These are phyloP conservation scores for Eupithecia dodoneata DNA, from an alignment of 2,888 invertebrate genomes.

Conservation along the genomic window DNA sequence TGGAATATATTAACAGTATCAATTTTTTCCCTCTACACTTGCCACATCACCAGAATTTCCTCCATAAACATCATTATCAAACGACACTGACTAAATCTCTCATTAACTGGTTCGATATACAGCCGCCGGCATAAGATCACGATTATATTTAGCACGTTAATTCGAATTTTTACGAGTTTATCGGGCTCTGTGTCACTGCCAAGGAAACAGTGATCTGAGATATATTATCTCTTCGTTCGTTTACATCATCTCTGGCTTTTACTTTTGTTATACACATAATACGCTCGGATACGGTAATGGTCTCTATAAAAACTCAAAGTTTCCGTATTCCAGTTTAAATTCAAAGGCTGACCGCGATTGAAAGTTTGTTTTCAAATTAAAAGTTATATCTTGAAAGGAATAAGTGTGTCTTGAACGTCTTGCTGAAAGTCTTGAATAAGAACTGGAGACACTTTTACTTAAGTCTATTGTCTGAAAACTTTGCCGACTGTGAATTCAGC, in stretches of 20 bases:
- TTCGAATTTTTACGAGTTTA: slow-evolving; percentile 48
- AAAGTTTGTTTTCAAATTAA: slow-evolving; percentile 23
- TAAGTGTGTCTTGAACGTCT: slow-evolving; percentile 24
- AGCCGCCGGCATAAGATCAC: slow-evolving; percentile 37
- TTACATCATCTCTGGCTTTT: slow-evolving; percentile 31
- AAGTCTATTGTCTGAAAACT: slow-evolving; percentile 26
- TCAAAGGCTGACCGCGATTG: slow-evolving; percentile 17
- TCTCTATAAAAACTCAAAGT: not conserved
- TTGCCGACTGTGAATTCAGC: slow-evolving; percentile 17
- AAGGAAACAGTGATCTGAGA: slow-evolving; percentile 46
- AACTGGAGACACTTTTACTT: slow-evolving; percentile 12
- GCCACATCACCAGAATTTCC: slow-evolving; percentile 20
- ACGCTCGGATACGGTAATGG: not conserved
- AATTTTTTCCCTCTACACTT: not conserved
- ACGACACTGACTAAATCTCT: slow-evolving; percentile 38
- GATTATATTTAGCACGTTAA: slow-evolving; percentile 46
- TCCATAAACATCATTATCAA: slow-evolving; percentile 28
- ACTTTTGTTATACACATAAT: not conserved
- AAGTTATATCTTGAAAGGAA: slow-evolving; percentile 24
- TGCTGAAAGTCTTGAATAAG: slow-evolving; percentile 17
- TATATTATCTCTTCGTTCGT: slow-evolving; percentile 45
- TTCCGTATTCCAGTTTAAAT: slow-evolving; percentile 1
- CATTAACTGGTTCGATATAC: slow-evolving; percentile 41
- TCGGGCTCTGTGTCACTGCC: slow-evolving; percentile 54
- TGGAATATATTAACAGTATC: not conserved